Evolutionary conservation across 2,888 invertebrate genomes (phyloP), one percentile per base, ranked within the genome.

Genomic region (Lypha dubia): DNA sequence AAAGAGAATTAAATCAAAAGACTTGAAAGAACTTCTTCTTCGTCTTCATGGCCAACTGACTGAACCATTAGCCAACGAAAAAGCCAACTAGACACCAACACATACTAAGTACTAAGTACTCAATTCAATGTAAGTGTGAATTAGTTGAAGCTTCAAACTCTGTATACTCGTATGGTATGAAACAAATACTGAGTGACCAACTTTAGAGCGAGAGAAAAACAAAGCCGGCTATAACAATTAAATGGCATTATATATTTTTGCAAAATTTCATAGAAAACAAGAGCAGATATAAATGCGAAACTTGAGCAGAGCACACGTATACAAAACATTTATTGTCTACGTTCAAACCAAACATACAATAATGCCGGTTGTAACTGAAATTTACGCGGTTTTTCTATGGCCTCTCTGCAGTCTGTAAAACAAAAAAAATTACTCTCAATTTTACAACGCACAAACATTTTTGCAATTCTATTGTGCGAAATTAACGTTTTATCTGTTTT

Each of bases 131-230:
- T 24, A 24, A 67, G 46, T 46, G 35, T 35, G 44, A 65, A 13
- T 46, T 20, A 32, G 20, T 46, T 22, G 32, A 44, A 32, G 60
- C 76, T 51, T 76, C 74, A 73, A 74, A 84, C 73, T 62, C 65
- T 65, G 70, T 24, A 53, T 73, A n/a, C n/a, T n/a, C n/a, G n/a
- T n/a, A 76, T 81, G 83, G 82, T 80, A 85, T 83, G 87, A 89
- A 89, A 13, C 20, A 44, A 58, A 88, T 88, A 88, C 89, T 88
- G 88, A 84, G 87, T 89, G 90, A 87, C 87, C 90, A 88, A 88
- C 87, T 46, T 68, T 15, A 28, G 1, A 15, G n/a, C n/a, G n/a
- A n/a, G n/a, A 32, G 8, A 82, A 63, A 58, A 2, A 35, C 8
- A 62, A 77, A 84, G 70, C 79, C 79, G 83, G 87, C 85, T 85